These are phyloP conservation scores for Irena cyanogastra DNA, from an alignment of 2,113 vertebrate species.

Conservation along the genomic window DNA sequence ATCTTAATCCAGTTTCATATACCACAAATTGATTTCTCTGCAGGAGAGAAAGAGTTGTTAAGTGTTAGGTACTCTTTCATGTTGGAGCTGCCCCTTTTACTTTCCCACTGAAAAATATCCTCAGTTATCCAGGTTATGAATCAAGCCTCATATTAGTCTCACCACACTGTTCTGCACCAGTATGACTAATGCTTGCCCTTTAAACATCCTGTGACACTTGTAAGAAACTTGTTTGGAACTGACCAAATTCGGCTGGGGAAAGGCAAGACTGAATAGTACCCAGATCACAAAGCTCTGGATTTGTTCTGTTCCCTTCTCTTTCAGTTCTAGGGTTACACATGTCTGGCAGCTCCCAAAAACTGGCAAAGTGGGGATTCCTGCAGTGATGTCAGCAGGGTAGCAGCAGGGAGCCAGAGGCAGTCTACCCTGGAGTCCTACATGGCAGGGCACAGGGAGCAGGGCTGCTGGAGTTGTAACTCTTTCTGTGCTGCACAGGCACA, in stretches of 20 bases:
- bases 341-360: background rate
- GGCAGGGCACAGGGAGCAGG: background rate
- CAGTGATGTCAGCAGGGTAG: background rate
- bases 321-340: background rate
- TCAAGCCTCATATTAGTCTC: background rate
- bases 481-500: background rate
- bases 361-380: background rate
- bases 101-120: background rate
- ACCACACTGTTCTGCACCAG: background rate
- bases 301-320: background rate
- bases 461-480: background rate
- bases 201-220: constrained; percentile 3
- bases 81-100: background rate
- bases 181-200: constrained; percentile 34
- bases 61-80: background rate
- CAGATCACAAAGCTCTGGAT: background rate
- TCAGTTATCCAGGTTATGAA: background rate
- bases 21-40: background rate
- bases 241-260: background rate
- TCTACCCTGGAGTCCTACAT: background rate
- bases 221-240: background rate
- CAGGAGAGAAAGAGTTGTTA: background rate
- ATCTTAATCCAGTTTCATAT: background rate
- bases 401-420: background rate
- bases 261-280: background rate